Evolutionary conservation across 2,113 vertebrate genomes (phyloP).

Genomic region (Sphaerodactylus townsendi): DNA sequence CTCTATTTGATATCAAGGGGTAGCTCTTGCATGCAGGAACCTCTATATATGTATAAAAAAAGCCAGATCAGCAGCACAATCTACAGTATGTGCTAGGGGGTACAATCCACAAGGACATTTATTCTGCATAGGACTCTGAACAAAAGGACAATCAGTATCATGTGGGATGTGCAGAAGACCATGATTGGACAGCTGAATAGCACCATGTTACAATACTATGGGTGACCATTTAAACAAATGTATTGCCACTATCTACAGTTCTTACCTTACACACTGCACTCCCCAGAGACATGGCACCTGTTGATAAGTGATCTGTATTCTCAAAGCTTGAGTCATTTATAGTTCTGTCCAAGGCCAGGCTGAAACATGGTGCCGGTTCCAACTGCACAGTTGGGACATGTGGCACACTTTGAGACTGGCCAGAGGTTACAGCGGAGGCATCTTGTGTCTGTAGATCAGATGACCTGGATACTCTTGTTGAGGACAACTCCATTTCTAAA

Average conservation of each 20-base stretch:
- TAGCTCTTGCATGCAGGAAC: neutral
- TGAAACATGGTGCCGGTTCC: conserved; percentile 68
- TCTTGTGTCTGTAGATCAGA: conserved; percentile 59
- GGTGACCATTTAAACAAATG: neutral
- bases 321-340: conserved; percentile 62
- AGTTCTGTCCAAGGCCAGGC: conserved; percentile 43
- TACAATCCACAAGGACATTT: neutral
- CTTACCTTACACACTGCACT: conserved; percentile 78
- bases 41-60: neutral
- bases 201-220: accelerated
- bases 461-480: conserved; percentile 53
- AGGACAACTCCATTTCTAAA: conserved; percentile 76
- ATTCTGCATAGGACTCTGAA: neutral
- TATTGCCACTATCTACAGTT: neutral
- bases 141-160: neutral
- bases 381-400: conserved; percentile 66
- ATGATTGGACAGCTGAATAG: neutral
- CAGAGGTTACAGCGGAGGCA: conserved; percentile 42
- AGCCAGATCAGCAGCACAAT: neutral
- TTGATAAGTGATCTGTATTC: conserved; percentile 49
- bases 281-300: conserved; percentile 67
- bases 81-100: neutral
- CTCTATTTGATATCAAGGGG: neutral
- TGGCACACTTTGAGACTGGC: conserved; percentile 26
- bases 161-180: neutral